Base-by-base conservation (phyloP, 2,888 invertebrate genomes). In the Tyria jacobaeae region DNA sequence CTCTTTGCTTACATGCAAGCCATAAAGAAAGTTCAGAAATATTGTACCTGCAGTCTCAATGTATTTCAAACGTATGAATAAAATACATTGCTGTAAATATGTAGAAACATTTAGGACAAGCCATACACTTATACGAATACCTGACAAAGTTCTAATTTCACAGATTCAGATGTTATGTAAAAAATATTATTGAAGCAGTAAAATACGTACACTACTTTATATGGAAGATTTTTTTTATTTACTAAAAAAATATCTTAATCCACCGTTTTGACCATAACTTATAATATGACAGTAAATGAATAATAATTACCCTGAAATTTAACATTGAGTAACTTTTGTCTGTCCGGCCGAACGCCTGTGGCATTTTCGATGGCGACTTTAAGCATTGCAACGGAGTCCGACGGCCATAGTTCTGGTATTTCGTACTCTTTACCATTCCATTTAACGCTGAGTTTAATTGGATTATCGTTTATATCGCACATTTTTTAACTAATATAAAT, bases 361-460 rank as follows among this genome's bases (percentile, higher is more conserved):
- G 97, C 96, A 86, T 96, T 96, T 86, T 97, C 96, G 75, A 99
- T 98, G 64, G 96, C 96, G 80, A 96, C 95, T 90, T 99, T 99
- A 71, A 99, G 92, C 88, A 96, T 96, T 21, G 95, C 95, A 0
- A 99, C 97, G 2, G 97, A 97, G 79, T 97, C 97, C 55, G 96
- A 96, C 65, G 96, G 96, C 15, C 95, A 95, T 67, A 99, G 92
- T 84, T 97, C 96, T 51, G 94, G 94, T 67, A 99, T 95, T 73
- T 96, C 96, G 85, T 96, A 98, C 87, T 99, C 99, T 82, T 98
- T 97, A 56, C 98, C 98, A 88, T 97, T 97, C 98, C 99, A 99
- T 95, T 99, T 99, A 9, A 99, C 96, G 76, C 96, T 95, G 68
- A 98, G 76, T 79, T 92, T 94, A 68, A 94, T 73, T 51, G 90